Percentiles rank a stretch among this genome's conserved stretches.
Conservation (phyloP, 64 coral and sea anemone species). For the Pocillopora verrucosa region DNA sequence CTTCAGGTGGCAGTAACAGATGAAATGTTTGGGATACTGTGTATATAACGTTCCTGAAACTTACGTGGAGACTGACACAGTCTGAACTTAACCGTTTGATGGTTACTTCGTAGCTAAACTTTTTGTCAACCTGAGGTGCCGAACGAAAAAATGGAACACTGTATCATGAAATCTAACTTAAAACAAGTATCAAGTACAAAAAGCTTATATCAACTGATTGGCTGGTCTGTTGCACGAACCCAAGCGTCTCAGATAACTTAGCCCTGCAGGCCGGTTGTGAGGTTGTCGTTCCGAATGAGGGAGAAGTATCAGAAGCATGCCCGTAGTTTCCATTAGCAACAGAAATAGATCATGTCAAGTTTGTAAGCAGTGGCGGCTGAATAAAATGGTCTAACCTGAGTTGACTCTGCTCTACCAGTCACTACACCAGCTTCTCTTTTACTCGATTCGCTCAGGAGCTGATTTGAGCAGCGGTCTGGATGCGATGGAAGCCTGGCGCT, state of each 20-base stretch:
- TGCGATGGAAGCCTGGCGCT: background rate
- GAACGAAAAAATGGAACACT: too few relatives aligned
- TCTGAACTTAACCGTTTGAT: too few relatives aligned
- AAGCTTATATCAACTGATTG: too few relatives aligned
- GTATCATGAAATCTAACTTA: too few relatives aligned
- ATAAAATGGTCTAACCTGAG: constrained; percentile 6
- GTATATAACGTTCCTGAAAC: too few relatives aligned
- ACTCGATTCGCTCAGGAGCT: background rate
- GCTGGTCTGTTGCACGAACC: too few relatives aligned
- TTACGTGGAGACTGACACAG: too few relatives aligned
- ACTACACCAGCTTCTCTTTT: background rate
- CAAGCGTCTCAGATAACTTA: background rate
- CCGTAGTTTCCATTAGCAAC: constrained; percentile 20
- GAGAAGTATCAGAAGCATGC: background rate
- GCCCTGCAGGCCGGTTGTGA: background rate
- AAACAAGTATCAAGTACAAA: too few relatives aligned
- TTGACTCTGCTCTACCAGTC: background rate
- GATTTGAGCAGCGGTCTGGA: background rate
- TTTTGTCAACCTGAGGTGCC: too few relatives aligned
- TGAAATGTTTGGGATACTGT: too few relatives aligned
- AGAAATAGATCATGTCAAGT: background rate
- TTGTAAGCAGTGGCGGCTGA: background rate
- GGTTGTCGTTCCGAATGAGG: background rate
- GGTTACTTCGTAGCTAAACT: too few relatives aligned
- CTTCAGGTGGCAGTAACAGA: too few relatives aligned